These are phyloP conservation scores for Zenarchopterus dispar DNA, from an alignment of 2,797 vertebrate genomes.

Conservation along the genomic window DNA sequence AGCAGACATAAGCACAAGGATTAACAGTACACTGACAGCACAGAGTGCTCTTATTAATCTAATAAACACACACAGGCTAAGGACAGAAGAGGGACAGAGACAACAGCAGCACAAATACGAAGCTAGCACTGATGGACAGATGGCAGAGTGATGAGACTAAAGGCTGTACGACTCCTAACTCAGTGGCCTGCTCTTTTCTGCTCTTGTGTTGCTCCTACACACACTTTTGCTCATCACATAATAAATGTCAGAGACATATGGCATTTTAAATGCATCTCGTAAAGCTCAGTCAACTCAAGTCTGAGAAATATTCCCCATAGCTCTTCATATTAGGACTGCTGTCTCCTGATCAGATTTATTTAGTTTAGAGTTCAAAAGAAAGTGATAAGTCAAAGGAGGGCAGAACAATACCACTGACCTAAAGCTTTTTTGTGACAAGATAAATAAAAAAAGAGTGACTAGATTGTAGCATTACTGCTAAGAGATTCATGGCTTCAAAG, in stretches of 20 bases:
- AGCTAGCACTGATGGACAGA: constrained; percentile 65
- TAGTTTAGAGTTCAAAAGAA: constrained; percentile 61
- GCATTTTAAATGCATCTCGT: constrained; percentile 65
- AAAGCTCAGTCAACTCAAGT: constrained; percentile 66
- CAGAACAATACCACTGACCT: constrained; percentile 12
- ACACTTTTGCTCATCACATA: constrained; percentile 11
- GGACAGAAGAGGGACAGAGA: constrained; percentile 24
- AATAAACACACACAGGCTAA: constrained; percentile 59
- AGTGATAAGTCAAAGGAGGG: constrained; percentile 33
- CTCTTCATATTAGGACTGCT: constrained; percentile 36
- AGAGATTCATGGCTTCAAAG: not conserved
- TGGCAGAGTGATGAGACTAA: constrained; percentile 49
- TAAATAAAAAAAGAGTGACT: constrained; percentile 26
- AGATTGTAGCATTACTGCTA: constrained; percentile 14
- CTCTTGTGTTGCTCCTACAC: constrained; percentile 18
- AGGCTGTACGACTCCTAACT: constrained; percentile 46
- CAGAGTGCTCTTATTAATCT: constrained; percentile 56
- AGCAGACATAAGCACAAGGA: constrained; percentile 63
- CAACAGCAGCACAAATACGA: constrained; percentile 50
- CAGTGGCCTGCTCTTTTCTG: constrained; percentile 20
- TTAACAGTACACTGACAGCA: constrained; percentile 70
- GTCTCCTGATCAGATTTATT: constrained; percentile 61
- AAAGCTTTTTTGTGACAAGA: constrained; percentile 42
- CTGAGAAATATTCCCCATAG: constrained; percentile 27
- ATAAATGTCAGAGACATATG: constrained; percentile 64